phyloP scores from a whole-genome alignment of 2,113 vertebrate genomes.

The Chionodraco myersi region DNA sequence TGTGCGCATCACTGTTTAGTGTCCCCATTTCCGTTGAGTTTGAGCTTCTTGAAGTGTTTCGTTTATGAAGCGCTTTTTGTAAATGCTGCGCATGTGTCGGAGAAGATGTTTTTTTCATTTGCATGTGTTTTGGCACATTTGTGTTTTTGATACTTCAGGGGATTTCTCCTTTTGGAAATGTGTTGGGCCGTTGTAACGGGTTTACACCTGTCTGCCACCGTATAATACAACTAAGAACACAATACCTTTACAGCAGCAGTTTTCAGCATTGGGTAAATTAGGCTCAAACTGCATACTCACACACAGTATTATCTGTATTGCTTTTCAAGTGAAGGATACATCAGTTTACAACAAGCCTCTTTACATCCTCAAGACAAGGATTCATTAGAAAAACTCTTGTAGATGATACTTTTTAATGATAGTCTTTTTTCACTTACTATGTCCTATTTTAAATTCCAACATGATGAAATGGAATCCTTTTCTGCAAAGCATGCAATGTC shows the following conservation, averaged over 20 bases:
- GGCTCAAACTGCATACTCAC: not conserved
- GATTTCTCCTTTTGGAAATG: too few relatives aligned
- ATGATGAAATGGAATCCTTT: not conserved
- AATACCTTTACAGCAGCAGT: not conserved
- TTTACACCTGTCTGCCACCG: too few relatives aligned
- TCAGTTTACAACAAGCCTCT: not conserved
- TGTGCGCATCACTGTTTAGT: too few relatives aligned
- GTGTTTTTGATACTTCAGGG: too few relatives aligned
- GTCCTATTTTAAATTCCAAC: not conserved
- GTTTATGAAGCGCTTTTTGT: too few relatives aligned
- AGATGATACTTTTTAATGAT: not conserved
- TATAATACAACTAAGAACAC: not conserved
- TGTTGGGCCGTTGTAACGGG: too few relatives aligned
- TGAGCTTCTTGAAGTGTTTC: too few relatives aligned
- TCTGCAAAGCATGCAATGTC: not conserved
- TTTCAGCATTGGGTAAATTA: not conserved
- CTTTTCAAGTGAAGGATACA: conserved; percentile 17
- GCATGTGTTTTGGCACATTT: too few relatives aligned
- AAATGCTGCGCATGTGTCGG: too few relatives aligned
- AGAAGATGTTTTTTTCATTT: too few relatives aligned
- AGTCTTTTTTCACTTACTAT: not conserved
- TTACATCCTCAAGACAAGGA: not conserved
- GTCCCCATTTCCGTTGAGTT: too few relatives aligned
- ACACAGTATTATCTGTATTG: not conserved
- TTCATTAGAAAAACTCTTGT: not conserved